phyloP scores from a whole-genome alignment of 1,140 invertebrate genomes.

The Drosophila grimshawi region DNA sequence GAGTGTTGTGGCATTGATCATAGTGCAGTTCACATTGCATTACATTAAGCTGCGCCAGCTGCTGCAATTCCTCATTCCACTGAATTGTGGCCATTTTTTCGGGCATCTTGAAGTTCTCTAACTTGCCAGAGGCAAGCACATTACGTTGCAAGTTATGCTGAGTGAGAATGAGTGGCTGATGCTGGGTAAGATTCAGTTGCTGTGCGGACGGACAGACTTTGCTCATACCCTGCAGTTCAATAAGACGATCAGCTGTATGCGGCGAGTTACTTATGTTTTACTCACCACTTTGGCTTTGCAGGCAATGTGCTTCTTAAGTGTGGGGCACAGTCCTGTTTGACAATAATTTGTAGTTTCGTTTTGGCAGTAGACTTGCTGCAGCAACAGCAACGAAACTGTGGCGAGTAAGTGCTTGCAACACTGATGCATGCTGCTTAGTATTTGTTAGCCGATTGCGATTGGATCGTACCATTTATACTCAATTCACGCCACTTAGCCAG shows the following conservation, averaged over 20 bases:
- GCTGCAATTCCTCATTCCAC: constrained; percentile 53
- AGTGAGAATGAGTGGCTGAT: constrained; percentile 45
- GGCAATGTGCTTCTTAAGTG: constrained; percentile 55
- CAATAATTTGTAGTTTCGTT: constrained; percentile 49
- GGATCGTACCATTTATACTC: constrained; percentile 47
- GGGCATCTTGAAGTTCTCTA: constrained; percentile 27
- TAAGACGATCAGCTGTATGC: neutral
- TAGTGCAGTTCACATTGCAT: constrained; percentile 47
- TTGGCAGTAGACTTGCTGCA: constrained; percentile 14
- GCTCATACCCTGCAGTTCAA: constrained; percentile 25
- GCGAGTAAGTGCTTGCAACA: constrained; percentile 13
- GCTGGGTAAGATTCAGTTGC: constrained; percentile 41
- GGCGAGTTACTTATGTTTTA: neutral
- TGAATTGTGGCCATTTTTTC: constrained; percentile 65
- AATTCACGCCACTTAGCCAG: constrained; percentile 10
- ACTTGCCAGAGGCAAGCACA: constrained; percentile 49
- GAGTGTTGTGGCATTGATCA: constrained; percentile 64
- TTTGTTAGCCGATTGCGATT: constrained; percentile 13
- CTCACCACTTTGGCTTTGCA: constrained; percentile 63
- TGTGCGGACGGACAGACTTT: constrained; percentile 31
- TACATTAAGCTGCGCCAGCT: constrained; percentile 56
- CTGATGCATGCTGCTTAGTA: constrained; percentile 27
- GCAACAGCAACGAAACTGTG: constrained; percentile 10
- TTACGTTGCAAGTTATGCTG: constrained; percentile 57
- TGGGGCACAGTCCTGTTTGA: constrained; percentile 37